Evolutionary conservation across 2,797 vertebrate genomes (phyloP).

Genomic region (Sparidentex hasta): DNA sequence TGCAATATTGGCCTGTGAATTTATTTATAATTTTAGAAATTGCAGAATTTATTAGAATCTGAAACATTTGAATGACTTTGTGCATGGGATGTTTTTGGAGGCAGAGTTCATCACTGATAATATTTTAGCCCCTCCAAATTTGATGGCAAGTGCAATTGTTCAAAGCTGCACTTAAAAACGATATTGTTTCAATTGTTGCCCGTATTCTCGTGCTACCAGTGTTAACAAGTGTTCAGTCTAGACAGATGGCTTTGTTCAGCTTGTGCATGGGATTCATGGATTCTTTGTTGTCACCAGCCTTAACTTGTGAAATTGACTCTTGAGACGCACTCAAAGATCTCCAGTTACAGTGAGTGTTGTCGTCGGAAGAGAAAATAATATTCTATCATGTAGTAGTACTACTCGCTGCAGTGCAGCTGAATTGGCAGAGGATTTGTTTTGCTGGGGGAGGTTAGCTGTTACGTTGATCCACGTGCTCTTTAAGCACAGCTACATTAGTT

Average conservation of each 20-base stretch:
- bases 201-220: conserved; percentile 73
- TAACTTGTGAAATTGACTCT: conserved; percentile 80
- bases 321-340: conserved; percentile 68
- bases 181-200: conserved; percentile 61
- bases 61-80: conserved; percentile 59
- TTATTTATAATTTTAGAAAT: conserved; percentile 82
- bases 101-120: conserved; percentile 39
- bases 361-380: conserved; percentile 72
- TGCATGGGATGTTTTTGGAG: conserved; percentile 67
- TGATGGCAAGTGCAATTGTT: conserved; percentile 60
- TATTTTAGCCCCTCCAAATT: conserved; percentile 66
- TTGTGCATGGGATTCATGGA: conserved; percentile 71
- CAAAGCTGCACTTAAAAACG: conserved; percentile 60
- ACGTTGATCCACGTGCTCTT: conserved; percentile 69
- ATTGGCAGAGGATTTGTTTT: conserved; percentile 77
- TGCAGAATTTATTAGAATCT: conserved; percentile 61
- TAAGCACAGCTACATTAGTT: conserved; percentile 70
- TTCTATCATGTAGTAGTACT: conserved; percentile 80
- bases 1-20: conserved; percentile 76
- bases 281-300: conserved; percentile 82
- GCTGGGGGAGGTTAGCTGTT: conserved; percentile 74
- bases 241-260: conserved; percentile 70
- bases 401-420: conserved; percentile 87
- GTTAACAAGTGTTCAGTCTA: conserved; percentile 73
- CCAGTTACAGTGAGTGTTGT: conserved; percentile 61